Conservation (phyloP, 1,140 invertebrate genomes). For the Drosophila punjabiensis region DNA sequence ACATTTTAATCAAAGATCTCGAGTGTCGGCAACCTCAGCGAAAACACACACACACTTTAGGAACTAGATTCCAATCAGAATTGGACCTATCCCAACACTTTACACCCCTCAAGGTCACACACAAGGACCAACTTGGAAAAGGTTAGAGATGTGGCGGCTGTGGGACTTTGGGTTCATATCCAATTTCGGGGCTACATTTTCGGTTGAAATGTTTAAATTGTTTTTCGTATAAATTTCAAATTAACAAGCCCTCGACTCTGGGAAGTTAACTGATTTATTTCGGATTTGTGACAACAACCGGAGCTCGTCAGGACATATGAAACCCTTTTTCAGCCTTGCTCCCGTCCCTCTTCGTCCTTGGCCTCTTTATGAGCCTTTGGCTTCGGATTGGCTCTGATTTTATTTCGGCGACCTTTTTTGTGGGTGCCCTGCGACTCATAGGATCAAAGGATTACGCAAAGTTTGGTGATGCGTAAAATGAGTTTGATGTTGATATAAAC, state of each 20-base stretch:
- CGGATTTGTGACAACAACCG: constrained; percentile 68
- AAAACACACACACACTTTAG: neutral
- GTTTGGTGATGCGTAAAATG: constrained; percentile 83
- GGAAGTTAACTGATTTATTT: constrained; percentile 81
- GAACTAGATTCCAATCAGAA: constrained; percentile 30
- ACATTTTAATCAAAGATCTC: constrained; percentile 36
- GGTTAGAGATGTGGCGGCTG: neutral
- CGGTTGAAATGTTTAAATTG: constrained; percentile 71
- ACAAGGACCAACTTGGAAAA: constrained; percentile 14
- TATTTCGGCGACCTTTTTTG: constrained; percentile 49
- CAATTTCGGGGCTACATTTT: constrained; percentile 49
- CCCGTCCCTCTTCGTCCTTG: neutral
- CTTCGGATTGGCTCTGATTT: constrained; percentile 36
- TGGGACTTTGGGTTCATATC: constrained; percentile 22
- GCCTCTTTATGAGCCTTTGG: constrained; percentile 22
- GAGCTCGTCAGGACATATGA: constrained; percentile 58
- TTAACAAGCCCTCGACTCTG: constrained; percentile 72
- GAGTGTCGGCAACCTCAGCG: constrained; percentile 14
- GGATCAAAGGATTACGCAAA: constrained; percentile 83
- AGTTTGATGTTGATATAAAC: constrained; percentile 84
- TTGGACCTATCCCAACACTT: constrained; percentile 47
- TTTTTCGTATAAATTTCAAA: constrained; percentile 83
- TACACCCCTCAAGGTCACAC: constrained; percentile 61
- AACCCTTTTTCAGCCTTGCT: constrained; percentile 58
- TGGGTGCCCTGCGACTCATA: constrained; percentile 54